phyloP scores from a whole-genome alignment of 2,113 vertebrate genomes.

The Charadrius vociferus region DNA sequence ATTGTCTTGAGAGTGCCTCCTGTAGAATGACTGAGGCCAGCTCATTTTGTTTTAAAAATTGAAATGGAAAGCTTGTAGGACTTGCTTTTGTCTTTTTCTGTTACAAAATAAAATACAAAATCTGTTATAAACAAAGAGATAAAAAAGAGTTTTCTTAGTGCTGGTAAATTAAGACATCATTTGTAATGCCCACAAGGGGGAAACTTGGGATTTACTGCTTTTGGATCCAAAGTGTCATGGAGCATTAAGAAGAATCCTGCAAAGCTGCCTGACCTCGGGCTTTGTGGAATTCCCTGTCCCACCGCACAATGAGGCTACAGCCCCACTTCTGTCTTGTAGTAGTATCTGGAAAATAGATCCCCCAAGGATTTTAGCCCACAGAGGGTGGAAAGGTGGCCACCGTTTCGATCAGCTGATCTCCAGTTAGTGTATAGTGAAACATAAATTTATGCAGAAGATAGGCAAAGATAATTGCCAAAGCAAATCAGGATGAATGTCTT shows the following conservation, averaged over 20 bases:
- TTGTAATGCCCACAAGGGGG: neutral
- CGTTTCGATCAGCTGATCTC: neutral
- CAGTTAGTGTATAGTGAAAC: neutral
- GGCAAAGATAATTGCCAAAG: neutral
- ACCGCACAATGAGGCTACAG: neutral
- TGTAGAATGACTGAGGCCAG: neutral
- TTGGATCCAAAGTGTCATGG: neutral
- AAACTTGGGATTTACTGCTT: conserved; percentile 2
- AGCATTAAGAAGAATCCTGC: neutral
- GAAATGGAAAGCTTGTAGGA: neutral
- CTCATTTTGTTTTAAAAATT: neutral
- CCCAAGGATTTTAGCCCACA: neutral
- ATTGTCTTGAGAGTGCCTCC: neutral
- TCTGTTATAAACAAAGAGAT: neutral
- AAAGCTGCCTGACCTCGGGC: neutral
- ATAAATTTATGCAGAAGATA: neutral
- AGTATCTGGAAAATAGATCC: neutral
- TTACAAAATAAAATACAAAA: neutral
- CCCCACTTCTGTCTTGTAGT: neutral
- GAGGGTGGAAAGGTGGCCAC: neutral
- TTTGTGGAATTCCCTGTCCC: neutral
- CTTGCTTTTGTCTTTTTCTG: neutral
- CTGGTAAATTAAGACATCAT: neutral
- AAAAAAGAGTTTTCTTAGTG: neutral
- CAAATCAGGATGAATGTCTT: neutral